Conservation (phyloP, 1,140 invertebrate species). For the Chymomyza costata region DNA sequence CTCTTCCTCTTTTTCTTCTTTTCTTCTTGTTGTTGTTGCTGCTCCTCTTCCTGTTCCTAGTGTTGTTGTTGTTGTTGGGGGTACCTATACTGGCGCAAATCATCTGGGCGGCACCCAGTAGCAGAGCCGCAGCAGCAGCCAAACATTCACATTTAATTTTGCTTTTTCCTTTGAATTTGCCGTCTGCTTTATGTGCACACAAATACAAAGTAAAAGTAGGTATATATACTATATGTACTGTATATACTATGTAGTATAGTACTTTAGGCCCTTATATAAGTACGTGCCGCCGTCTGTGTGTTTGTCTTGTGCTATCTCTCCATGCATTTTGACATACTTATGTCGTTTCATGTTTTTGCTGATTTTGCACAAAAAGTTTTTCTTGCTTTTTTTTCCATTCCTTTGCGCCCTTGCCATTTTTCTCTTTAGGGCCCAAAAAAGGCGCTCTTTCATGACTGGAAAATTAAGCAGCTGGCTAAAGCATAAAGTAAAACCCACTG, state of each 20-base stretch:
- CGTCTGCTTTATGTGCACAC: conserved; percentile 46
- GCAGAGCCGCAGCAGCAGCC: conserved; percentile 28
- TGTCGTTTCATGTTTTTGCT: conserved; percentile 72
- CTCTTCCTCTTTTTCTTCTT: too few relatives aligned
- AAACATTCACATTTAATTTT: conserved; percentile 56
- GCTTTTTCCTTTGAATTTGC: conserved; percentile 40
- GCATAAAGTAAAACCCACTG: too few relatives aligned
- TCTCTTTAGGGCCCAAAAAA: conserved; percentile 53
- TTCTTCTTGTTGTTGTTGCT: conserved; percentile 9
- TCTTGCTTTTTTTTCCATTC: conserved; percentile 35
- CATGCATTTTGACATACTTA: conserved; percentile 74
- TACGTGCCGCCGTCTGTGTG: conserved; percentile 51
- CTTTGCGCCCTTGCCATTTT: conserved; percentile 35
- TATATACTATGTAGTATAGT: conserved; percentile 36
- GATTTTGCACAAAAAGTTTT: conserved; percentile 63
- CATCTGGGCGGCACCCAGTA: conserved; percentile 69
- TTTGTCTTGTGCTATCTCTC: conserved; percentile 50
- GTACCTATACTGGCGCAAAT: conserved; percentile 53
- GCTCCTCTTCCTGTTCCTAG: conserved; percentile 6
- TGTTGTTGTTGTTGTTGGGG: conserved; percentile 27
- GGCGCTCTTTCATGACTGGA: conserved; percentile 43
- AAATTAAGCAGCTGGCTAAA: conserved; percentile 9
- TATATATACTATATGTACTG: conserved; percentile 22
- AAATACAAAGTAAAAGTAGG: conserved; percentile 23
- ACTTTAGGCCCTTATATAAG: conserved; percentile 69